These are phyloP conservation scores for Dendrolimus kikuchii DNA, from an alignment of 1,140 invertebrate species.

Conservation along the genomic window DNA sequence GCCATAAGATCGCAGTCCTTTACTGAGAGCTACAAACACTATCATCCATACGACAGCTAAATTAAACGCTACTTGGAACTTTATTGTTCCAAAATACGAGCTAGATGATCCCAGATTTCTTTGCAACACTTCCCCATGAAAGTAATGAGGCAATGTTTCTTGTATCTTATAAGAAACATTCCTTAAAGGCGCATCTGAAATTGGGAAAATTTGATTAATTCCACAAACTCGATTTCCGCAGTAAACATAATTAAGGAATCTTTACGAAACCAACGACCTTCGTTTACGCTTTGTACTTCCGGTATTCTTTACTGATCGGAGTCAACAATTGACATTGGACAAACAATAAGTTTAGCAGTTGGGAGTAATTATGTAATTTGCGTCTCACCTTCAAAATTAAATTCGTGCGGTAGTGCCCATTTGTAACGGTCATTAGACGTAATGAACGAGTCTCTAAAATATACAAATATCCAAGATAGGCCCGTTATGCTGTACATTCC, in stretches of 20 bases:
- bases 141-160: slow-evolving; percentile 87
- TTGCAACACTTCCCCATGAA: slow-evolving; percentile 86
- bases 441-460: slow-evolving; percentile 90
- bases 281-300: slow-evolving; percentile 16
- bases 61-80: slow-evolving; percentile 92
- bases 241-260: no score
- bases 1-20: slow-evolving; percentile 89
- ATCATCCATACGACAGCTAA: slow-evolving; percentile 93
- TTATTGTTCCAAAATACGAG: slow-evolving; percentile 77
- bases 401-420: slow-evolving; percentile 84
- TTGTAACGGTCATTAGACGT: slow-evolving; percentile 84
- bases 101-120: slow-evolving; percentile 76
- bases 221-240: no score
- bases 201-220: background rate
- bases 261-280: slow-evolving; percentile 10
- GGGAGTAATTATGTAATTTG: slow-evolving; percentile 10
- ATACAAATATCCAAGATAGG: slow-evolving; percentile 92
- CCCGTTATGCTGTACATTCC: slow-evolving; percentile 91
- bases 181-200: background rate
- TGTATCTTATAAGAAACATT: slow-evolving; percentile 74
- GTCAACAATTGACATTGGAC: slow-evolving; percentile 16
- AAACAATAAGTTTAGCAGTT: slow-evolving; percentile 10
- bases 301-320: slow-evolving; percentile 6
- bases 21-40: slow-evolving; percentile 90
- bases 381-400: slow-evolving; percentile 76